Conservation (phyloP, 1,140 invertebrate genomes). For the Oedothorax gibbosus region DNA sequence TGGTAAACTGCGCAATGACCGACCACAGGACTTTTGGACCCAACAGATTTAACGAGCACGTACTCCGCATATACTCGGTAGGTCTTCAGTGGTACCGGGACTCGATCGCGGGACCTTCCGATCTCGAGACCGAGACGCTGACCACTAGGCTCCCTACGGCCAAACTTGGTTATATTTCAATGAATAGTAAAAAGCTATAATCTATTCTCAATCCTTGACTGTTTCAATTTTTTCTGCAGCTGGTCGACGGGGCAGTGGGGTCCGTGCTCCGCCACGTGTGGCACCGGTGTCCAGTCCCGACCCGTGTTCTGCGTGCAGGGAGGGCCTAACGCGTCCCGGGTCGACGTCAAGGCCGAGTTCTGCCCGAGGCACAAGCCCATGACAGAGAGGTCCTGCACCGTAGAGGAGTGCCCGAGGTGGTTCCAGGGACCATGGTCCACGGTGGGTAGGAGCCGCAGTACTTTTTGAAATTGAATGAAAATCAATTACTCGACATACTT, state of each 20-base stretch:
- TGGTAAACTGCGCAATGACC: no score
- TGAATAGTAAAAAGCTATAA: background rate
- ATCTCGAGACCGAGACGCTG: no score
- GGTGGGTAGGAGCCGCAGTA: conserved; percentile 79
- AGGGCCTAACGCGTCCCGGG: conserved; percentile 74
- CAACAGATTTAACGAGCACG: no score
- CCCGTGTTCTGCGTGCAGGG: conserved; percentile 82
- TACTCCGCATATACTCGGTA: no score
- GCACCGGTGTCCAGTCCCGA: conserved; percentile 80
- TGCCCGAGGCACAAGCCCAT: conserved; percentile 79
- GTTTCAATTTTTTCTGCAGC: conserved; percentile 66
- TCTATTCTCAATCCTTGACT: background rate
- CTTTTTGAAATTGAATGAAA: background rate
- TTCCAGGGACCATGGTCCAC: conserved; percentile 85
- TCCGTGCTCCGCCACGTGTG: conserved; percentile 82
- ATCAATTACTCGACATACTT: no score
- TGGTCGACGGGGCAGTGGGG: conserved; percentile 91
- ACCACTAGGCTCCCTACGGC: background rate
- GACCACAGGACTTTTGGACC: no score
- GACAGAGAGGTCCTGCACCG: conserved; percentile 82
- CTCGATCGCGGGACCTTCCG: no score
- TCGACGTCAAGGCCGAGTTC: conserved; percentile 74
- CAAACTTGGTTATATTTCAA: background rate
- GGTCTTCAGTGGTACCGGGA: no score
- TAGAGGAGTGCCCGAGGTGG: conserved; percentile 85